Evolutionary conservation across 2,113 vertebrate genomes (phyloP).

Genomic region (Eptesicus fuscus): DNA sequence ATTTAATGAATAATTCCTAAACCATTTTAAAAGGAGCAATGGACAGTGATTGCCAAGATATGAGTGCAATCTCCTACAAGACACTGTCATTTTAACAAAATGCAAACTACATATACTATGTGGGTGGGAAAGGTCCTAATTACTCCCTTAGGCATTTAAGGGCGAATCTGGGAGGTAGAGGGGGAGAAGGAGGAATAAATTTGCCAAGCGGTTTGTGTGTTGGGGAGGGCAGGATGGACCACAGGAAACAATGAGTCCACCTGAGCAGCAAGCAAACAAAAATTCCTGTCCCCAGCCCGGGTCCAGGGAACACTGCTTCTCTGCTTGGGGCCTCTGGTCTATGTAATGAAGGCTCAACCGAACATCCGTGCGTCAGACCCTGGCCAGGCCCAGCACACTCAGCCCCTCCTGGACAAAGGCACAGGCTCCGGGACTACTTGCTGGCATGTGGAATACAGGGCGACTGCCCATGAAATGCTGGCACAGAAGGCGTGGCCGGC

Average conservation of each 20-base stretch:
- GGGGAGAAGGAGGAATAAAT: too few relatives aligned
- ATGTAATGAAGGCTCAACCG: neutral
- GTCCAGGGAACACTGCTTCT: neutral
- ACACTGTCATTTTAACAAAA: neutral
- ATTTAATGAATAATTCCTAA: neutral
- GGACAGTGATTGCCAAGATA: neutral
- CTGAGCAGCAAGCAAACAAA: neutral
- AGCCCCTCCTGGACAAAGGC: neutral
- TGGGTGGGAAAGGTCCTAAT: neutral
- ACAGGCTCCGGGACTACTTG: neutral
- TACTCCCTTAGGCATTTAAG: neutral
- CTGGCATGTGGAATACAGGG: rapidly evolving
- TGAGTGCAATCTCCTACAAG: neutral
- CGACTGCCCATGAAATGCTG: neutral
- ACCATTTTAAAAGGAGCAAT: neutral
- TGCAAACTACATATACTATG: neutral
- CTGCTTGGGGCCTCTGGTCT: neutral
- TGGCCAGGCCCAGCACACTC: neutral
- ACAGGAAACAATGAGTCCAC: neutral
- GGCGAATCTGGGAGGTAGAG: too few relatives aligned
- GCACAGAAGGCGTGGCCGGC: neutral
- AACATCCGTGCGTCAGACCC: neutral
- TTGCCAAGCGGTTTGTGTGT: neutral
- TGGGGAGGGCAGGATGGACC: neutral
- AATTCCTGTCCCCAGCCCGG: neutral